A percentile compares a stretch with the other conserved stretches of the same genome.
Conservation (phyloP, 2,797 vertebrate genomes). For the Amphiprion clarkii region DNA sequence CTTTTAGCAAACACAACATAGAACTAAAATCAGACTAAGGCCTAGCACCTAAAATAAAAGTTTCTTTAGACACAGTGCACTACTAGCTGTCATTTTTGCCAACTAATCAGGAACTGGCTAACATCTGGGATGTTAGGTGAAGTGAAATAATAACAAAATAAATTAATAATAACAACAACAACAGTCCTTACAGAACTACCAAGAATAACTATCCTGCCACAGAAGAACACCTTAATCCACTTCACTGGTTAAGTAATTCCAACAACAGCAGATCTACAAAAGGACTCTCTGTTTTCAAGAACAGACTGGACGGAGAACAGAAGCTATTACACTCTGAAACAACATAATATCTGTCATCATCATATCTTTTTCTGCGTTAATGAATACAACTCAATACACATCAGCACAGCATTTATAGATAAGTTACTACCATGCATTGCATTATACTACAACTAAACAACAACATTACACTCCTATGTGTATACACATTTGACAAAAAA, state of each 20-base stretch:
- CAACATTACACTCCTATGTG: neutral
- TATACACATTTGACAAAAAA: constrained; percentile 4
- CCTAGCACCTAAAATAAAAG: neutral
- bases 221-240: constrained; percentile 39
- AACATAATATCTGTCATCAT: constrained; percentile 5
- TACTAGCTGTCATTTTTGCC: constrained; percentile 9
- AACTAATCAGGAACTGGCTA: neutral
- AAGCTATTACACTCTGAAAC: constrained; percentile 50
- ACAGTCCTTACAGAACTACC: constrained; percentile 22
- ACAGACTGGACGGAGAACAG: constrained; percentile 55
- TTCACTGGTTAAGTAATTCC: constrained; percentile 63
- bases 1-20: neutral
- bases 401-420: neutral
- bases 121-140: constrained; percentile 19
- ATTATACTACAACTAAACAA: constrained; percentile 1
- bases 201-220: constrained; percentile 35
- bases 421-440: neutral
- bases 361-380: constrained; percentile 12
- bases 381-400: neutral
- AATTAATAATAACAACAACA: neutral
- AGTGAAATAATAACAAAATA: neutral
- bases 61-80: neutral
- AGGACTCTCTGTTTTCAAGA: constrained; percentile 67
- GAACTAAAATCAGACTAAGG: neutral
- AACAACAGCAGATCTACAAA: constrained; percentile 68